Conservation (phyloP, 2,888 invertebrate genomes). For the Apomyelois bistriatella region DNA sequence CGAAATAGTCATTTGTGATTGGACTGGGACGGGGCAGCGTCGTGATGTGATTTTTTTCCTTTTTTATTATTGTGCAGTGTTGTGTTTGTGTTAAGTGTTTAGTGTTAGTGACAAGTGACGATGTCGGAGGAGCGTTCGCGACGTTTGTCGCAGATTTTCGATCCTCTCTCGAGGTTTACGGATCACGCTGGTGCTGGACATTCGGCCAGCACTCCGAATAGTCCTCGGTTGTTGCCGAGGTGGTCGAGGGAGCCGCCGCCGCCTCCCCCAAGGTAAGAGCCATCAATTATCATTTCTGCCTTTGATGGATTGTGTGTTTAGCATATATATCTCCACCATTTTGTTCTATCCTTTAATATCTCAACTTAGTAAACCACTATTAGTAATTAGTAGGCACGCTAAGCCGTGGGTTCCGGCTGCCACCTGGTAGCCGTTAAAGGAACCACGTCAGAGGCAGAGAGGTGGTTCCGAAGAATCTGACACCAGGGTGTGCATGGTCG, state of each 20-base stretch:
- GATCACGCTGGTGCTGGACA: slow-evolving; percentile 81
- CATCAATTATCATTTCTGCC: too few species aligned
- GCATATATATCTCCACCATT: too few species aligned
- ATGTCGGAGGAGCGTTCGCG: slow-evolving; percentile 85
- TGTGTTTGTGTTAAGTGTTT: slow-evolving; percentile 55
- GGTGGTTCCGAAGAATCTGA: too few species aligned
- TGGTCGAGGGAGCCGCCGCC: slow-evolving; percentile 71
- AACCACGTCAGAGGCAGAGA: too few species aligned
- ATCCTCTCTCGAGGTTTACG: slow-evolving; percentile 87
- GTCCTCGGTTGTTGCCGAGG: slow-evolving; percentile 84
- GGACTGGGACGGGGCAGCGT: slow-evolving; percentile 55
- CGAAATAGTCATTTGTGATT: slow-evolving; percentile 65
- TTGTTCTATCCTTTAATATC: too few species aligned
- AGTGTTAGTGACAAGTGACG: slow-evolving; percentile 49
- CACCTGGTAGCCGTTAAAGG: too few species aligned
- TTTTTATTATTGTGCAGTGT: slow-evolving; percentile 31
- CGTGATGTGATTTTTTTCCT: slow-evolving; percentile 64
- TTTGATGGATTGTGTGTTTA: too few species aligned
- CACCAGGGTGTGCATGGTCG: too few species aligned
- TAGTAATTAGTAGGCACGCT: too few species aligned
- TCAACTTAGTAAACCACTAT: too few species aligned
- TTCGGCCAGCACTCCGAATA: slow-evolving; percentile 84
- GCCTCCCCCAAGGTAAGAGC: slow-evolving; percentile 68
- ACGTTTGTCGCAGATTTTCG: slow-evolving; percentile 90
- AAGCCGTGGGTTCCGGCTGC: too few species aligned